These are phyloP conservation scores for Asobara japonica DNA, from an alignment of 1,140 invertebrate genomes.

Conservation along the genomic window DNA sequence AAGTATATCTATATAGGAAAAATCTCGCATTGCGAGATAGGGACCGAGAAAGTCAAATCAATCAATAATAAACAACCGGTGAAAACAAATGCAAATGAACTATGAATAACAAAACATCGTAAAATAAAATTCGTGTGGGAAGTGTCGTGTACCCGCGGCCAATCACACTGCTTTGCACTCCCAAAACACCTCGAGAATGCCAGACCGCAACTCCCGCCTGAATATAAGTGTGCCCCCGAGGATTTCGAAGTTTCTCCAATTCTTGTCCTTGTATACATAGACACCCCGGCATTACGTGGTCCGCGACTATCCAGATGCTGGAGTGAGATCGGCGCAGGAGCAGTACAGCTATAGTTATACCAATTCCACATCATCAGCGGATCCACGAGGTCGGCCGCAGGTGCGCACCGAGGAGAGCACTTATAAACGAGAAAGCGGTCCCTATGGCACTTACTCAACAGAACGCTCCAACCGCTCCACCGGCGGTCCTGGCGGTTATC, in stretches of 20 bases:
- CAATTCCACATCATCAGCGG: conserved; percentile 68
- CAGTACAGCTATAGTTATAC: conserved; percentile 86
- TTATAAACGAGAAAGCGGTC: conserved; percentile 73
- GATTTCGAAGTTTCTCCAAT: conserved; percentile 50
- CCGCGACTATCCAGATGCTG: conserved; percentile 76
- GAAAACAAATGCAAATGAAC: no score
- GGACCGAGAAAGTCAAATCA: no score
- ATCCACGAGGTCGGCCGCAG: conserved; percentile 70
- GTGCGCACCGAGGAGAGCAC: conserved; percentile 70
- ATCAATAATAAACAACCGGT: no score
- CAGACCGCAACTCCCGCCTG: no score
- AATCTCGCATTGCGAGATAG: no score
- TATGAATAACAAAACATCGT: no score
- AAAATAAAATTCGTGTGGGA: no score
- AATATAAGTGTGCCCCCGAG: no score
- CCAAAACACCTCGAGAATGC: no score
- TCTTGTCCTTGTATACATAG: conserved; percentile 67
- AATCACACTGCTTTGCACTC: no score
- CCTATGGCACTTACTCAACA: conserved; percentile 75
- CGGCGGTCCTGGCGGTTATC: conserved; percentile 81
- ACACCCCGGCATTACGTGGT: conserved; percentile 87
- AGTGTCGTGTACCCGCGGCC: no score
- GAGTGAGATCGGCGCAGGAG: conserved; percentile 75
- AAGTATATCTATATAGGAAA: no score
- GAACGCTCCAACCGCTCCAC: conserved; percentile 75